These are phyloP conservation scores for Hirundo rustica DNA, from an alignment of 2,797 vertebrate species.

Conservation along the genomic window DNA sequence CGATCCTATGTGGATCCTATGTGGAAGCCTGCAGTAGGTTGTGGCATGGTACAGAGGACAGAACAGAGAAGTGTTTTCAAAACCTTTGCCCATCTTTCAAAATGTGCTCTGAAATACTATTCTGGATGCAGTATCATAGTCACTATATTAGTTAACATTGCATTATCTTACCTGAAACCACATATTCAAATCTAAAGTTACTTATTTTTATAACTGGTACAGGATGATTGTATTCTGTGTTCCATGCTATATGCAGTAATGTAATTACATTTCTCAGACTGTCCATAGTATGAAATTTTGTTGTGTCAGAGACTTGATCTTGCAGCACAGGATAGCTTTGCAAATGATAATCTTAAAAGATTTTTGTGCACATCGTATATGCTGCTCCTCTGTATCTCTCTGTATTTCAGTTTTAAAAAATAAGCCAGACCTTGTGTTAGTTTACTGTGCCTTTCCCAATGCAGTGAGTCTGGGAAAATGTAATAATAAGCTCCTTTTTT, in stretches of 20 bases:
- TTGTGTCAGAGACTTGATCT: neutral
- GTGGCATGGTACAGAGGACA: neutral
- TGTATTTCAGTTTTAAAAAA: neutral
- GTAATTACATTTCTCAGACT: neutral
- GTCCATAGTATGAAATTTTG: neutral
- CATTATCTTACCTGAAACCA: neutral
- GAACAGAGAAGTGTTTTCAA: neutral
- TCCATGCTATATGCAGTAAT: neutral
- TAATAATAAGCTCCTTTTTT: neutral
- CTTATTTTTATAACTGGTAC: neutral
- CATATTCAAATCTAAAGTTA: neutral
- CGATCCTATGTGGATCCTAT: neutral
- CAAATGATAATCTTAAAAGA: neutral
- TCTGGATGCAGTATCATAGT: neutral
- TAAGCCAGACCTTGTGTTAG: neutral
- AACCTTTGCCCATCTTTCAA: neutral
- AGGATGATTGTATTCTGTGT: neutral
- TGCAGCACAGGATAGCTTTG: neutral
- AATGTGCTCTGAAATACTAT: neutral
- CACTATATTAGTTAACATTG: neutral
- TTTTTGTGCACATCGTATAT: neutral
- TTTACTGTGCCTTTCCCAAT: neutral
- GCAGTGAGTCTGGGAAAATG: neutral
- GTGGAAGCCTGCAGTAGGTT: neutral
- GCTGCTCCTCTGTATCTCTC: neutral